phyloP scores from a whole-genome alignment of 2,888 invertebrate genomes.

The Chaetogeoica ovagalla region DNA sequence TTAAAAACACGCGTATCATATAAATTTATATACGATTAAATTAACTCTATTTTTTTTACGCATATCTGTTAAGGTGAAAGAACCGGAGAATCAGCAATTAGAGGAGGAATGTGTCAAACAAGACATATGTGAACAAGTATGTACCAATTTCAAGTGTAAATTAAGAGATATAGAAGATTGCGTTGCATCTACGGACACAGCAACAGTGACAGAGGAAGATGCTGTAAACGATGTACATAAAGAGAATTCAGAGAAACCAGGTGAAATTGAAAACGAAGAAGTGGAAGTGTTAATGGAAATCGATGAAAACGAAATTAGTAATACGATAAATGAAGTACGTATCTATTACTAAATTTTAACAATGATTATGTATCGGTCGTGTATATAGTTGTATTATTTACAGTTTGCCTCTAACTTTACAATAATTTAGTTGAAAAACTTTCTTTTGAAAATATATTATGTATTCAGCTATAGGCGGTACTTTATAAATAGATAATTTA shows the following conservation, averaged over 20 bases:
- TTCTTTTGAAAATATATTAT: no score
- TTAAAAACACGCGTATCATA: no score
- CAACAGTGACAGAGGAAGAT: not conserved
- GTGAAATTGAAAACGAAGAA: constrained; percentile 24
- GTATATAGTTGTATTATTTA: no score
- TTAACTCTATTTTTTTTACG: not conserved
- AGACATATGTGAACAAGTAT: constrained; percentile 21
- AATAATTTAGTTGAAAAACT: no score
- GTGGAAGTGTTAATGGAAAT: not conserved
- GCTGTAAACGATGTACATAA: not conserved
- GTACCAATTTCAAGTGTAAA: constrained; percentile 39
- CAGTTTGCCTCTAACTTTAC: no score
- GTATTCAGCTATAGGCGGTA: no score
- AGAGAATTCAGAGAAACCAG: not conserved
- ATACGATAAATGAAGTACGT: constrained; percentile 17
- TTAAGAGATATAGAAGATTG: constrained; percentile 45
- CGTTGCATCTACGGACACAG: constrained; percentile 11
- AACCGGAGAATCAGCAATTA: not conserved
- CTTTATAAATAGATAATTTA: not conserved
- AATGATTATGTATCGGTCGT: no score
- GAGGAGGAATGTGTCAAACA: not conserved
- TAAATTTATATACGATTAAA: not conserved
- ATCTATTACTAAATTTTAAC: no score
- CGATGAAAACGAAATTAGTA: not conserved
- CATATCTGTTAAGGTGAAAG: not conserved